Conservation (phyloP, 2,113 vertebrate genomes). For the Podarcis cretensis region DNA sequence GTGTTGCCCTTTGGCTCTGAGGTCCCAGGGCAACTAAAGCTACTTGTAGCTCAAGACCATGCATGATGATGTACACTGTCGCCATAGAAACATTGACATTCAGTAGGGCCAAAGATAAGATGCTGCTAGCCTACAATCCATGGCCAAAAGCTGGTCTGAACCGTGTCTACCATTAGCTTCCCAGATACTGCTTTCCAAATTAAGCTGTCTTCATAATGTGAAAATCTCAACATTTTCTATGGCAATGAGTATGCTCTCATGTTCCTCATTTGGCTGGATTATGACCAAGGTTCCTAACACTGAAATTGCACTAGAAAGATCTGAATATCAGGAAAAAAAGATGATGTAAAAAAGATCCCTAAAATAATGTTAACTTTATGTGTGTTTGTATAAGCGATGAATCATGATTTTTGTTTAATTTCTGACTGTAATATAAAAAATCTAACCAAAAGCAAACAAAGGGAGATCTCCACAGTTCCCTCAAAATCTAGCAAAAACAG, state of each 20-base stretch:
- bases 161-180: background rate
- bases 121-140: background rate
- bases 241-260: background rate
- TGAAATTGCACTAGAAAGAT: background rate
- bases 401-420: background rate
- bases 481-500: background rate
- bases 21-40: background rate
- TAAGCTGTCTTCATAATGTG: background rate
- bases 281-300: background rate
- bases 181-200: background rate
- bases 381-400: background rate
- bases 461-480: background rate
- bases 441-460: background rate
- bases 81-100: background rate
- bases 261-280: background rate
- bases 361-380: background rate
- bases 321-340: background rate
- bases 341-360: background rate
- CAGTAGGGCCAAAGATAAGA: background rate
- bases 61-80: background rate
- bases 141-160: background rate
- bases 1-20: too few relatives aligned
- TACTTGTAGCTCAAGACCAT: background rate
- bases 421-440: background rate
- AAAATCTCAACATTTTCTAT: background rate